A percentile compares a stretch with the other conserved stretches of the same genome.
Evolutionary conservation across 2,888 invertebrate species (phyloP).

Genomic region (Scaptodrosophila latifasciaeformis): DNA sequence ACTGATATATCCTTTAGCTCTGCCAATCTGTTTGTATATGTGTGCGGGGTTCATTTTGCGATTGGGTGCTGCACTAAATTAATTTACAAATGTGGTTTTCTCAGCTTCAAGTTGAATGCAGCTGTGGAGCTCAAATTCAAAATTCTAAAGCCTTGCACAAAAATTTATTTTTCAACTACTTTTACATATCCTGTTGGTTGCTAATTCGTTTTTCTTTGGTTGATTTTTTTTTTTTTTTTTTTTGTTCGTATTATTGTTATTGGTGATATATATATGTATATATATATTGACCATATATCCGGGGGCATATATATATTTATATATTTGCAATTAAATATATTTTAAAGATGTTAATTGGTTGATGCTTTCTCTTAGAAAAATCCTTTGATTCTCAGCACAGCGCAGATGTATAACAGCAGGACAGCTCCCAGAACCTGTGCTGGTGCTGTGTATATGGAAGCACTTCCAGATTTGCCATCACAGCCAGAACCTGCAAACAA

Average conservation of each 20-base stretch:
- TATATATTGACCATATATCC: slow-evolving; percentile 27
- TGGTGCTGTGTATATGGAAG: slow-evolving; percentile 42
- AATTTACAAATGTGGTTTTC: slow-evolving; percentile 53
- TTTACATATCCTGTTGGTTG: slow-evolving; percentile 12
- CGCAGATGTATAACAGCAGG: slow-evolving; percentile 39
- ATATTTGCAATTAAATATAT: too few relatives aligned
- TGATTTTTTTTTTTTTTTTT: slow-evolving; percentile 7
- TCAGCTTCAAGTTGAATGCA: background rate
- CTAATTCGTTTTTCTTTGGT: slow-evolving; percentile 12
- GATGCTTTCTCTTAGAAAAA: slow-evolving; percentile 55
- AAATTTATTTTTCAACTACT: slow-evolving; percentile 7
- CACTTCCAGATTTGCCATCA: slow-evolving; percentile 51
- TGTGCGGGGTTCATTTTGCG: background rate
- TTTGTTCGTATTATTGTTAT: slow-evolving; percentile 26
- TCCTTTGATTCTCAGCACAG: slow-evolving; percentile 36
- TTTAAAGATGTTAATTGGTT: too few relatives aligned
- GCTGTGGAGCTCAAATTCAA: background rate
- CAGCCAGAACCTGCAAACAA: slow-evolving; percentile 58
- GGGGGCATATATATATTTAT: too few relatives aligned
- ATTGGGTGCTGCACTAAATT: slow-evolving; percentile 45
- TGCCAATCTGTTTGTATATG: background rate
- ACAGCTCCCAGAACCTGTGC: slow-evolving; percentile 39
- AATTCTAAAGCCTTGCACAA: slow-evolving; percentile 31
- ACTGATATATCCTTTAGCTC: background rate
- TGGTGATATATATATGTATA: slow-evolving; percentile 14